These are phyloP conservation scores for Plecotus auritus DNA, from an alignment of 2,113 vertebrate species.

Conservation along the genomic window DNA sequence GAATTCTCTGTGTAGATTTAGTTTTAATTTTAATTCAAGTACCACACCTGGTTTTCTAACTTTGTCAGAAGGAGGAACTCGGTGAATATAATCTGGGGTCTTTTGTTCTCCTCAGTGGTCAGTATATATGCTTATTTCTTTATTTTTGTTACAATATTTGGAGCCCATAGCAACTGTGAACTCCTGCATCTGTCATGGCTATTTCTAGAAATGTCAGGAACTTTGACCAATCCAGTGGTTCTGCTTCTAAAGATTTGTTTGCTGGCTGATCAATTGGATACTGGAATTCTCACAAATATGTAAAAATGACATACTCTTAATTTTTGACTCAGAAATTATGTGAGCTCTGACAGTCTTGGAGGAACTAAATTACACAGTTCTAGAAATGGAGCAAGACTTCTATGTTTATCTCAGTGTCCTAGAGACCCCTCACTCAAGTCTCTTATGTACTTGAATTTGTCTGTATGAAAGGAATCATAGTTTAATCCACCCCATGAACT, in stretches of 20 bases:
- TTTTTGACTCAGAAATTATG: background rate
- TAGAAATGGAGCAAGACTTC: background rate
- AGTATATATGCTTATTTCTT: background rate
- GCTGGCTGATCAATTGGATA: background rate
- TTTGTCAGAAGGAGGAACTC: background rate
- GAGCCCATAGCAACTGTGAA: background rate
- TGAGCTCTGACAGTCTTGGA: background rate
- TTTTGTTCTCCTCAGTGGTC: background rate
- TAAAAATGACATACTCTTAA: background rate
- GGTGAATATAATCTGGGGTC: background rate
- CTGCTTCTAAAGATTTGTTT: constrained; percentile 24
- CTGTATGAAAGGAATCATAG: constrained; percentile 60
- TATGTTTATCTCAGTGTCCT: constrained; percentile 52
- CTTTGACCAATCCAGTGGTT: background rate
- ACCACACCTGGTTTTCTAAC: constrained; percentile 38
- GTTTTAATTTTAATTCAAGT: constrained; percentile 48
- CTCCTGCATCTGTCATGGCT: background rate
- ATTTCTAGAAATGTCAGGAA: constrained; percentile 24
- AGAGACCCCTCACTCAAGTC: constrained; percentile 57
- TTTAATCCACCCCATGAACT: constrained; percentile 43
- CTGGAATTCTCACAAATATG: background rate
- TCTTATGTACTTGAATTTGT: constrained; percentile 63
- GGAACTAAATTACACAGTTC: background rate
- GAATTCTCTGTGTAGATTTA: constrained; percentile 25
- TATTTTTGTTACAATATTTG: constrained; percentile 15